Evolutionary conservation across 1,140 invertebrate species (phyloP).

Genomic region (Meloidogyne floridensis): DNA sequence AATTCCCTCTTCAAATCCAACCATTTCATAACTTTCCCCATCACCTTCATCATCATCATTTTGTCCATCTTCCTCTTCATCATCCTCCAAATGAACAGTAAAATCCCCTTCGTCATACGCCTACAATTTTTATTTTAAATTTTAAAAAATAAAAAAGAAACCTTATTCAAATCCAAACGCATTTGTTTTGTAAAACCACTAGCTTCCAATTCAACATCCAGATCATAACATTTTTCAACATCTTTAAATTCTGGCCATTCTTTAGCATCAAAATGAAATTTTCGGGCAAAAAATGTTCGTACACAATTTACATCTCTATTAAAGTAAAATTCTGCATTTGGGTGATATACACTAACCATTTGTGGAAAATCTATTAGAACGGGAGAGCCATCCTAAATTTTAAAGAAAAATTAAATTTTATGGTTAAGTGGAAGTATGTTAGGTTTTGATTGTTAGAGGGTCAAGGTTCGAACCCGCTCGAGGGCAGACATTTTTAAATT

Average conservation of each 20-base stretch:
- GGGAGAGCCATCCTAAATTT: slow-evolving; percentile 75
- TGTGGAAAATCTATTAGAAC: slow-evolving; percentile 98
- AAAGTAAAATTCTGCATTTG: slow-evolving; percentile 90
- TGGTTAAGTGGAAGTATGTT: no score
- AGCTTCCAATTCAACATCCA: slow-evolving; percentile 86
- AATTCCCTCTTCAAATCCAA: slow-evolving; percentile 46
- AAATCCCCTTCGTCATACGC: slow-evolving; percentile 62
- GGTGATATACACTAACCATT: slow-evolving; percentile 92
- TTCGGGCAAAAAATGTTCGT: slow-evolving; percentile 84
- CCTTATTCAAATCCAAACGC: slow-evolving; percentile 74
- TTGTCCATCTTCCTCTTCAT: slow-evolving; percentile 67
- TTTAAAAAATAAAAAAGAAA: slow-evolving; percentile 10
- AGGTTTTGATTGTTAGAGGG: no score
- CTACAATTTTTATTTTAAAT: slow-evolving; percentile 34
- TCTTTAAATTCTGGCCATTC: slow-evolving; percentile 83
- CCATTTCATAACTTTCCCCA: slow-evolving; percentile 47
- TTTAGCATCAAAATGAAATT: slow-evolving; percentile 83
- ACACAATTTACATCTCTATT: slow-evolving; percentile 92
- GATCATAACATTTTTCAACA: slow-evolving; percentile 76
- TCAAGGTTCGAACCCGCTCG: no score
- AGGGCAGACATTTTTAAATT: no score
- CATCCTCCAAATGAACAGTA: slow-evolving; percentile 66
- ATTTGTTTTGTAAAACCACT: slow-evolving; percentile 86
- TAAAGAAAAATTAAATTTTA: neutral
- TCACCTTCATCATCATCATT: slow-evolving; percentile 57